Evolutionary conservation across 1,140 invertebrate genomes (phyloP).

Genomic region (Lepidostoma basale): DNA sequence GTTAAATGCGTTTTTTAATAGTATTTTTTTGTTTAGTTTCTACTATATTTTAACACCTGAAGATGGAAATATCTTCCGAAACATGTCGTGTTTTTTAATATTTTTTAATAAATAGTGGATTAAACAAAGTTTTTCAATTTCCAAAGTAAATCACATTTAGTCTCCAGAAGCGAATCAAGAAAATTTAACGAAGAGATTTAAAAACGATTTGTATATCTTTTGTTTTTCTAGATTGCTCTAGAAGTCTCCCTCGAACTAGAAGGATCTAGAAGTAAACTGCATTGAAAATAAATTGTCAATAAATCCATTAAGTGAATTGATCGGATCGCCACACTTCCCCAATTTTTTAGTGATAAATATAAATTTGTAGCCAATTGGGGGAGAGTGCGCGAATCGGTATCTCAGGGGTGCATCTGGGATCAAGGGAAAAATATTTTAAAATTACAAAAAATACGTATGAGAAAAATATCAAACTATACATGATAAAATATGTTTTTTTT

Average conservation of each 20-base stretch:
- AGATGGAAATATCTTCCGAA: too few relatives aligned
- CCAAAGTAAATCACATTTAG: background rate
- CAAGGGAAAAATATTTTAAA: too few relatives aligned
- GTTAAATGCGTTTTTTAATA: too few relatives aligned
- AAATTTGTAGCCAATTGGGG: slow-evolving; percentile 14
- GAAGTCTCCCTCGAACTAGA: background rate
- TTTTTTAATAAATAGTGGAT: background rate
- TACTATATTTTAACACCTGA: too few relatives aligned
- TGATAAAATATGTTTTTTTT: too few relatives aligned
- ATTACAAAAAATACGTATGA: too few relatives aligned
- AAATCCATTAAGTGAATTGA: slow-evolving; percentile 26
- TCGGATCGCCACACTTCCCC: slow-evolving; percentile 16
- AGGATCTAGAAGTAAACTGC: background rate
- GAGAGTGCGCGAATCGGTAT: background rate
- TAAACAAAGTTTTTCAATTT: background rate
- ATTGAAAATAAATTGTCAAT: slow-evolving; percentile 19
- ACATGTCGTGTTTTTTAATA: too few relatives aligned
- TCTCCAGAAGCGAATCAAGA: background rate
- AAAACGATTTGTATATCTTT: background rate
- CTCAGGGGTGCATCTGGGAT: too few relatives aligned
- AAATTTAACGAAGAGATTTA: background rate
- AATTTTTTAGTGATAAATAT: slow-evolving; percentile 23
- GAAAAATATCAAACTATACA: too few relatives aligned
- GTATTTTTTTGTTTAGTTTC: too few relatives aligned
- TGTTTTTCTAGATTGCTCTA: too few relatives aligned